Evolutionary conservation across 2,888 invertebrate genomes (phyloP), one percentile per base, ranked within the genome.

Genomic region (Cheilosia variabilis): DNA sequence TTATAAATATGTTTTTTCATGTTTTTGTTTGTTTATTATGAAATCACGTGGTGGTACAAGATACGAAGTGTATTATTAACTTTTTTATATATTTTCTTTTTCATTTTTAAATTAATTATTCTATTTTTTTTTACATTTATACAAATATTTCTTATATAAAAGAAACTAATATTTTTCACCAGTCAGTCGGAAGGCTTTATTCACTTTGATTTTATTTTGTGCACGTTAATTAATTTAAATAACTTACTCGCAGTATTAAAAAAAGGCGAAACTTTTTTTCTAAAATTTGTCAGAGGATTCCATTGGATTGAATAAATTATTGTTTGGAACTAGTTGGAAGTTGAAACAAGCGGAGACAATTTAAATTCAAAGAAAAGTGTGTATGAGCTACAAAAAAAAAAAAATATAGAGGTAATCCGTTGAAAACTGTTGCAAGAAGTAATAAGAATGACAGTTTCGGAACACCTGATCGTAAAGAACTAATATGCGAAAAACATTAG

Each of bases 1-100:
- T 58, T 63, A 41, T 52, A 69, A 73, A 77, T 77, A 45, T 79
- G 57, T 73, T 71, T 47, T 57, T 78, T 87, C 83, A 86, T 72
- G 63, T 47, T 17, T 47, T 47, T n/a, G 15, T 47, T 80, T 80
- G 60, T 86, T 86, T 78, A 73, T 87, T 89, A 88, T 88, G 88
- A 89, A 89, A 88, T 89, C 89, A 89, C 89, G 86, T 88, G 88
- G 87, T 89, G 89, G 89, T 89, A 88, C 87, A 87, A 88, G 87
- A 88, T 88, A 88, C 88, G 87, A 88, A 87, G 87, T 81, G 87
- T 86, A 87, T 87, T 87, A 68, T 75, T 66, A 68, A 81, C 77
- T 62, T 71, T 87, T 63, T 86, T 72, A 27, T 27, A 27, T 27
- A 9, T 9, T 9, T n/a, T n/a, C n/a, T 66, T 45, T 37, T 52